Evolutionary conservation across 2,113 vertebrate species (phyloP), one percentile per base, ranked within the genome.

Genomic region (Pedetes capensis): DNA sequence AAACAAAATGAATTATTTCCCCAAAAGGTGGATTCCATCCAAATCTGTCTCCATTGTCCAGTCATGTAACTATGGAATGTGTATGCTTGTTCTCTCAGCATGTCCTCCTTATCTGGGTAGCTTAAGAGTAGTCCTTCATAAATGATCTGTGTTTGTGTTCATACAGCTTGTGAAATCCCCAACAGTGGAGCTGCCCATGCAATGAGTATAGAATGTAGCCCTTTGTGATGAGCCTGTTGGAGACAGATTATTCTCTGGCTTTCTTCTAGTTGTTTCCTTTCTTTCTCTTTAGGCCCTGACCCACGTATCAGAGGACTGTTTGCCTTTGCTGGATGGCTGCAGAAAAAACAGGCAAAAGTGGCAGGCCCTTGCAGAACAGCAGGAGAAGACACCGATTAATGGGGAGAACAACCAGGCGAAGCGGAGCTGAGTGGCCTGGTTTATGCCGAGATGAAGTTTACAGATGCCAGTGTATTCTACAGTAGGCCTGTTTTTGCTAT

Each of bases 321-420:
- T 98, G 87, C 99, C 99, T 4, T 97, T 99, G 97, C 97, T 99
- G 96, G 99, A 99, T 39, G 99, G 99, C 94, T 99, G 99, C 97
- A 99, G 98, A 91, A 99, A 98, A 85, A 99, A 99, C 97, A 98
- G 99, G 88, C 99, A 99, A 96, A 99, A 99, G 81, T 99, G 99
- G 99, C 99, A 99, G 97, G 97, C 97, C 39, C 97, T 99, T 47
- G 99, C 99, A 0, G 99, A 99, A 90, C 99, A 99, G 91, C 99
- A 99, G 4, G 99, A 99, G 96, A 98, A 99, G 96, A 98, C 82
- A 8, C 91, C 98, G 93, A 91, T 99, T 16, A 99, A 99, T 0
- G 99, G 99, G 93, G 98, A 98, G 75, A 98, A 97, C 95, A 98
- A 97, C 98, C 97, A 97, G 93, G 80, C 97, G 87, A 98, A 98